Percentiles rank a stretch among this genome's conserved stretches.
Conservation (phyloP, 2,113 vertebrate genomes). For the Mesocricetus auratus region DNA sequence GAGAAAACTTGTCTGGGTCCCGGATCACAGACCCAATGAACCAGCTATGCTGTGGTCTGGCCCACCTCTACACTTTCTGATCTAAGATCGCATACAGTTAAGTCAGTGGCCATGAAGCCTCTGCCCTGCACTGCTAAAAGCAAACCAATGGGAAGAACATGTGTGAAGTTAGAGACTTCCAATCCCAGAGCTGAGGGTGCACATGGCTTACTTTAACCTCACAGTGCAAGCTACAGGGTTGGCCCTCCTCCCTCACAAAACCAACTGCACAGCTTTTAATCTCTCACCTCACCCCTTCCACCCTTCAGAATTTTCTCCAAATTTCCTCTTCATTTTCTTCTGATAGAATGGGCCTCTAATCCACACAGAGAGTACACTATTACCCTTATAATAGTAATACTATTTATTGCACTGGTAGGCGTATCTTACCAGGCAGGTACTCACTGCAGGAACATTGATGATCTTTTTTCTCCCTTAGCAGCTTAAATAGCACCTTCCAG, state of each 20-base stretch:
- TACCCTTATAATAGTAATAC: background rate
- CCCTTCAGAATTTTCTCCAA: background rate
- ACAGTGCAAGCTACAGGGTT: background rate
- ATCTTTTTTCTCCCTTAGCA: no score
- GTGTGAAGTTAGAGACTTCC: background rate
- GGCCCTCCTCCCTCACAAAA: background rate
- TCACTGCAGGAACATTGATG: background rate
- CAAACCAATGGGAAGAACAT: background rate
- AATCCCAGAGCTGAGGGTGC: background rate
- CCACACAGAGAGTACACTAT: background rate
- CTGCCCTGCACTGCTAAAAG: background rate
- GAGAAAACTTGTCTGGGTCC: background rate
- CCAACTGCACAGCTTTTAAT: background rate
- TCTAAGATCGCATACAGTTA: background rate
- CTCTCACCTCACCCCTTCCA: background rate
- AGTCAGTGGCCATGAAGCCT: background rate
- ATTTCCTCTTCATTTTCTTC: background rate
- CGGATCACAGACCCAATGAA: background rate
- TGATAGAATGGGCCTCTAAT: background rate
- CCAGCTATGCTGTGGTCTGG: background rate
- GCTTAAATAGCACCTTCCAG: background rate
- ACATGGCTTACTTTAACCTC: background rate
- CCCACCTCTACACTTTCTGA: background rate
- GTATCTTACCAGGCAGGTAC: background rate
- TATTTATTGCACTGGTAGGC: background rate